These are phyloP conservation scores for Heliconius eleuchia DNA, from an alignment of 1,140 invertebrate genomes.

Conservation along the genomic window DNA sequence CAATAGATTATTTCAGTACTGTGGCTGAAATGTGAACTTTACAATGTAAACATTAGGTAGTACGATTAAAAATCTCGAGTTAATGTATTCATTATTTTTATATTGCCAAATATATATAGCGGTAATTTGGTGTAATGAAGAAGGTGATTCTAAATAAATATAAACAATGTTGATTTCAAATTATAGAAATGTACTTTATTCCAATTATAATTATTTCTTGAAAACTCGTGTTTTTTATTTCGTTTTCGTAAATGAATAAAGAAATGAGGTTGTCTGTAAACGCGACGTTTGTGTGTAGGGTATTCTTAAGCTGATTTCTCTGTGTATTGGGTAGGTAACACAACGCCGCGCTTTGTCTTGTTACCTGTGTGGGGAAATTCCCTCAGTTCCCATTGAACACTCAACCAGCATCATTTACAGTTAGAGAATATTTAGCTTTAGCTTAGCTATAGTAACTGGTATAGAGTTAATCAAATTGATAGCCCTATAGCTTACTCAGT, in stretches of 20 bases:
- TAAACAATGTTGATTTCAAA: slow-evolving; percentile 74
- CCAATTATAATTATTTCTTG: slow-evolving; percentile 55
- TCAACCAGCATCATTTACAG: too few relatives aligned
- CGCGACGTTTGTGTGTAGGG: neutral
- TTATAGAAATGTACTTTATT: slow-evolving; percentile 67
- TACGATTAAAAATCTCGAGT: slow-evolving; percentile 68
- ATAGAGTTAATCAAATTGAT: too few relatives aligned
- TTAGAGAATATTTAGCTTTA: too few relatives aligned
- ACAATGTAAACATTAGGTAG: slow-evolving; percentile 58
- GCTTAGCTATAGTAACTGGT: too few relatives aligned
- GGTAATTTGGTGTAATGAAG: slow-evolving; percentile 70
- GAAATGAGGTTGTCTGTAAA: neutral
- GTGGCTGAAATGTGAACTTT: slow-evolving; percentile 35
- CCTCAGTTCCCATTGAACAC: too few relatives aligned
- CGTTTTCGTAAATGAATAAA: neutral
- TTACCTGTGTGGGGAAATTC: too few relatives aligned
- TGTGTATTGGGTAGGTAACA: too few relatives aligned
- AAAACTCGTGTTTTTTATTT: slow-evolving; percentile 33
- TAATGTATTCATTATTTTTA: slow-evolving; percentile 79
- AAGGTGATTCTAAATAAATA: slow-evolving; percentile 70
- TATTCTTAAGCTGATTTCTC: too few relatives aligned
- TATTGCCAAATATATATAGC: slow-evolving; percentile 80
- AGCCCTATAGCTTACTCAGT: too few relatives aligned
- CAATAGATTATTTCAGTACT: slow-evolving; percentile 20
- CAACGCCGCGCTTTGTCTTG: too few relatives aligned